Base-by-base conservation (phyloP, 2,888 invertebrate species). In the Chalcis sispes region DNA sequence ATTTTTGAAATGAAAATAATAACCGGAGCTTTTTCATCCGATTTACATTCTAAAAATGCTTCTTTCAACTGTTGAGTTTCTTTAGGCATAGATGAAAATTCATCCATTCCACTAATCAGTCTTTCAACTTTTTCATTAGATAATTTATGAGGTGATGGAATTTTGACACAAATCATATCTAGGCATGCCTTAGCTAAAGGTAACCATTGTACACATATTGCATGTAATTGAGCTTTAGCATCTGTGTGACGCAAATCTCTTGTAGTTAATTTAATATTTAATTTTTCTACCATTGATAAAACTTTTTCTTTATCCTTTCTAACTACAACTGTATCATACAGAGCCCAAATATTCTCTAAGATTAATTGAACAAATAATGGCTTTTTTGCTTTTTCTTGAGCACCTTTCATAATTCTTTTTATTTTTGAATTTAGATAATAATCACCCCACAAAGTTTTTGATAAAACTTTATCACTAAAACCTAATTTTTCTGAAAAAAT, bases 361-460 rank as follows among this genome's bases (percentile, higher is more conserved):
- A 98, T 93, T 59, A 98, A 91, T 87, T 97, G 96, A 0, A 96
- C 96, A 89, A 98, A 99, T 80, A 99, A 89, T 0, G 98, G 97
- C 83, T 95, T 96, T 86, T 98, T 98, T 0, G 95, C 96, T 87
- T 96, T 96, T 80, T 95, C 95, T 88, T 96, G 95, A 4, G 98
- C 98, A 1, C 98, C 98, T 86, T 93, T 92, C 90, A 94, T 91
- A 61, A 97, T 94, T 71, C 93, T 91, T 89, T 96, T 97, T 2
- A 93, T 93, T 89, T 97, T 98, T 1, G 92, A 87, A 85, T 96
- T 95, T 56, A 97, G 91, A 87, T 95, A 99, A 89, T 92, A 98
- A 89, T 99, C 98, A 64, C 98, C 97, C 98, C 98, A 99, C 0
- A 99, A 89, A 0, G 96, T 96, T 88, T 93, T 93, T 72, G 92